A percentile compares a stretch with the other conserved stretches of the same genome.
These are phyloP conservation scores for Ciconia nigra DNA, from an alignment of 2,797 vertebrate species.

Conservation along the genomic window DNA sequence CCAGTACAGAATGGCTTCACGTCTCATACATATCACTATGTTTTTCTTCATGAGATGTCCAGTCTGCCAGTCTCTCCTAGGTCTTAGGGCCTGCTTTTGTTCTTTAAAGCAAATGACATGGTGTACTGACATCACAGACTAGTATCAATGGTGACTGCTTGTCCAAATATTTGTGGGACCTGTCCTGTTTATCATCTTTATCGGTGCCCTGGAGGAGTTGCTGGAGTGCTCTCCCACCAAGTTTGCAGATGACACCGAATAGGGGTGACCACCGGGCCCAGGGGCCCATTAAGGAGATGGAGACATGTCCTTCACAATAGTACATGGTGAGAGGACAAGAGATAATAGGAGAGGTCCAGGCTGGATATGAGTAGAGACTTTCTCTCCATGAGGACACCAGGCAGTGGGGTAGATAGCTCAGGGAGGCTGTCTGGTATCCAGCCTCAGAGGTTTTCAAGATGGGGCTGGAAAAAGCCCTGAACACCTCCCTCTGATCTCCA, in stretches of 20 bases:
- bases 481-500: rapidly evolving
- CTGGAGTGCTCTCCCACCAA: background rate
- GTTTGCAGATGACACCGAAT: background rate
- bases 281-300: background rate
- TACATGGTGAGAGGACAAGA: background rate
- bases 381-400: rapidly evolving
- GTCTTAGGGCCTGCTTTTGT: background rate
- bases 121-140: rapidly evolving
- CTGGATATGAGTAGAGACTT: background rate
- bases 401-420: background rate
- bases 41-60: background rate
- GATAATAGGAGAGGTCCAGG: rapidly evolving
- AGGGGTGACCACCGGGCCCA: background rate
- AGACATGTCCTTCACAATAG: background rate
- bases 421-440: background rate
- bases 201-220: background rate
- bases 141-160: background rate
- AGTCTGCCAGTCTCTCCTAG: background rate
- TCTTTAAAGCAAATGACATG: background rate
- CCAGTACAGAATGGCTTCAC: background rate
- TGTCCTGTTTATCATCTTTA: background rate
- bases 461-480: background rate
- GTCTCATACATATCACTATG: background rate
- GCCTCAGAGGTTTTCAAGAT: background rate
- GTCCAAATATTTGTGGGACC: background rate